Evolutionary conservation across 2,113 vertebrate species (phyloP).

Genomic region (Mormyrus iriodes): DNA sequence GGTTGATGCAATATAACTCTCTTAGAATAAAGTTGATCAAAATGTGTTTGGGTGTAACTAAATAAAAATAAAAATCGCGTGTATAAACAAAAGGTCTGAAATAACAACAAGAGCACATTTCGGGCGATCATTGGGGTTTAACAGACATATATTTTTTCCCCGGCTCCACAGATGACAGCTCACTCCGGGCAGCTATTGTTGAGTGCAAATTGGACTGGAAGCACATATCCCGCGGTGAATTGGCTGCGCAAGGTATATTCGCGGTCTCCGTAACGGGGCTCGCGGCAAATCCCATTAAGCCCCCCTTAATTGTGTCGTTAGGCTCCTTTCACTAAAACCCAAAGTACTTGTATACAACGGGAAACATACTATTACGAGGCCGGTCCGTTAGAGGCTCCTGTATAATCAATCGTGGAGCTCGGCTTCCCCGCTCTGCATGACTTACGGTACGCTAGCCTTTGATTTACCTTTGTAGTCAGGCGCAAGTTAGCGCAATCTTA

Average conservation of each 20-base stretch:
- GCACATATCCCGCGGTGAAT: conserved; percentile 38
- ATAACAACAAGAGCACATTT: conserved; percentile 27
- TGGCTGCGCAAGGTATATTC: conserved; percentile 36
- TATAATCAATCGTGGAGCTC: neutral
- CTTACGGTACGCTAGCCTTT: conserved; percentile 22
- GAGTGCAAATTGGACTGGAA: conserved; percentile 30
- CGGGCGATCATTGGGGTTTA: conserved; percentile 27
- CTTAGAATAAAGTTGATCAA: conserved; percentile 19
- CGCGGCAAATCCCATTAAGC: conserved; percentile 49
- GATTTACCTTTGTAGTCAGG: conserved; percentile 27
- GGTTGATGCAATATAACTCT: conserved; percentile 20
- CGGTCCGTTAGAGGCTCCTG: neutral
- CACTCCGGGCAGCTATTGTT: conserved; percentile 33
- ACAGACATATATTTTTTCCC: conserved; percentile 9
- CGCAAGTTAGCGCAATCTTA: conserved; percentile 31
- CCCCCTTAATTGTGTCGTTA: conserved; percentile 44
- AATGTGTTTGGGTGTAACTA: conserved; percentile 11
- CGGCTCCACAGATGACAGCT: conserved; percentile 32
- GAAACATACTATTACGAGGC: conserved; percentile 31
- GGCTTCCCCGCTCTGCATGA: conserved; percentile 19
- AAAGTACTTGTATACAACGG: conserved; percentile 47
- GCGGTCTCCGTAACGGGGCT: conserved; percentile 27
- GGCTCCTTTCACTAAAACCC: conserved; percentile 45
- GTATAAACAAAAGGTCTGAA: conserved; percentile 33
- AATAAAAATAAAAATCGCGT: conserved; percentile 24